phyloP scores from a whole-genome alignment of 2,113 vertebrate species.

The Chloropsis cyanopogon region DNA sequence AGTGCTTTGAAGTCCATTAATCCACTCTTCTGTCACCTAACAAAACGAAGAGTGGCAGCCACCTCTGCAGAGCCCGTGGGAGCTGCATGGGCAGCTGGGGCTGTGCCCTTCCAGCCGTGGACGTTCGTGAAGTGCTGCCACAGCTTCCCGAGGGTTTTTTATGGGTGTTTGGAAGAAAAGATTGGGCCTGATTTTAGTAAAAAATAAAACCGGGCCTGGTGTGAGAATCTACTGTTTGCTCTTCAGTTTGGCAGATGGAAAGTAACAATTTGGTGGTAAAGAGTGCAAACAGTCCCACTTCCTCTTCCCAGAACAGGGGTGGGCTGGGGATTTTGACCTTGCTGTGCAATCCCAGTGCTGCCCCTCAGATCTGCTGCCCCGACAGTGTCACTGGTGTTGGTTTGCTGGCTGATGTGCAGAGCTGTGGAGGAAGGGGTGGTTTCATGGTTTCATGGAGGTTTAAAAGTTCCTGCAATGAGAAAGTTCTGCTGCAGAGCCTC shows the following conservation, averaged over 20 bases:
- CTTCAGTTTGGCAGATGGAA: not conserved
- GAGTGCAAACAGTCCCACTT: not conserved
- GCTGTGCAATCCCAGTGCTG: not conserved
- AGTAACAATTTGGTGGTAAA: not conserved
- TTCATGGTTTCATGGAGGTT: not conserved
- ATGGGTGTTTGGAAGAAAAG: not conserved
- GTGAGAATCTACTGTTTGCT: not conserved
- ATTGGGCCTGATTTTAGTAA: not conserved
- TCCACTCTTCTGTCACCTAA: not conserved
- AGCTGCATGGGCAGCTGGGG: not conserved
- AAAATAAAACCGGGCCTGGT: not conserved
- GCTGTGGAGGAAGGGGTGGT: not conserved
- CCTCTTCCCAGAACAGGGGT: constrained; percentile 3
- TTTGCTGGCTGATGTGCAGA: not conserved
- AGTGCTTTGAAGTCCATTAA: not conserved
- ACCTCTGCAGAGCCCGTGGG: not conserved
- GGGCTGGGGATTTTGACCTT: not conserved
- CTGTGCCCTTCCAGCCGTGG: not conserved
- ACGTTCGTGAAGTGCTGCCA: not conserved
- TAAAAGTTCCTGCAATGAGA: not conserved
- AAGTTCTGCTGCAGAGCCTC: not conserved
- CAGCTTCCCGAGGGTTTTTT: not conserved
- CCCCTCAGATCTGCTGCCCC: not conserved
- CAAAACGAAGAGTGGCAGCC: not conserved
- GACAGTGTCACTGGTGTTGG: not conserved